These are phyloP conservation scores for Junonia oenone DNA, from an alignment of 2,888 invertebrate genomes.

Conservation along the genomic window DNA sequence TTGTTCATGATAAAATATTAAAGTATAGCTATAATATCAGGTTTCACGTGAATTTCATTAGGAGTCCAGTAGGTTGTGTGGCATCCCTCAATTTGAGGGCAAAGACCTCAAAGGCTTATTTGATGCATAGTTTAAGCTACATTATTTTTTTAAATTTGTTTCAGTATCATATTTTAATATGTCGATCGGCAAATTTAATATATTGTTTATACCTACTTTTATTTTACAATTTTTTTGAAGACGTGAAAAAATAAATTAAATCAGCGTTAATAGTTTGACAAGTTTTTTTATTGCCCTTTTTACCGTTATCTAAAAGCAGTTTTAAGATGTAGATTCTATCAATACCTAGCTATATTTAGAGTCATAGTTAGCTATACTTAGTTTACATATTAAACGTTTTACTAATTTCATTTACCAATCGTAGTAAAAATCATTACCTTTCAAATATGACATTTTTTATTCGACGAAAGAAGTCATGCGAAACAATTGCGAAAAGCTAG, in stretches of 20 bases:
- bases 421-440: background rate
- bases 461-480: background rate
- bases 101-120: constrained; percentile 4
- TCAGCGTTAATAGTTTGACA: too few relatives aligned
- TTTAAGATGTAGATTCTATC: background rate
- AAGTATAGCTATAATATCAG: background rate
- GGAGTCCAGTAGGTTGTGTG: background rate
- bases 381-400: too few relatives aligned
- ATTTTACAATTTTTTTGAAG: too few relatives aligned
- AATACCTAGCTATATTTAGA: background rate
- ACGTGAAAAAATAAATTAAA: too few relatives aligned
- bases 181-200: background rate
- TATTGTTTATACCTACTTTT: too few relatives aligned
- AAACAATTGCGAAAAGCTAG: background rate
- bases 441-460: background rate
- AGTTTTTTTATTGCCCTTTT: background rate
- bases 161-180: background rate
- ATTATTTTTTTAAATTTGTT: background rate
- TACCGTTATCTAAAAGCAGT: background rate
- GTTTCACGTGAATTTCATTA: constrained; percentile 8
- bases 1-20: too few relatives aligned
- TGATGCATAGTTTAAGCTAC: background rate
- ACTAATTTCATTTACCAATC: too few relatives aligned
- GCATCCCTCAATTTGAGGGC: constrained; percentile 11
- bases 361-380: too few relatives aligned